Conservation (phyloP, 2,888 invertebrate species). For the Sinopyrophorus schimmeli region DNA sequence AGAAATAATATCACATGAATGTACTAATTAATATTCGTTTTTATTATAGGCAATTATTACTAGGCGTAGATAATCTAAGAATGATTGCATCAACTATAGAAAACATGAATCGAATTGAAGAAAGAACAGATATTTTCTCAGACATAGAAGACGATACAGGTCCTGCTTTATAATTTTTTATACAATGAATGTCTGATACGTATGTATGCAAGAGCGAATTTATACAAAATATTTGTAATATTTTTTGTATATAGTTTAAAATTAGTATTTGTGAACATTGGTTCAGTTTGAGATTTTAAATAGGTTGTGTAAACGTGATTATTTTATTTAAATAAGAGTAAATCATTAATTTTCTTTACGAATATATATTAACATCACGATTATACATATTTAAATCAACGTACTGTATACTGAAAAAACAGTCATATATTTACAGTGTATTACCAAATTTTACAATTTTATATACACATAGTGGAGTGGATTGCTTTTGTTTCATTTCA, state of each 20-base stretch:
- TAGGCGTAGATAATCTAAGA: slow-evolving; percentile 68
- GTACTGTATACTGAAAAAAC: no score
- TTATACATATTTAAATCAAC: no score
- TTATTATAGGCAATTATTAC: slow-evolving; percentile 67
- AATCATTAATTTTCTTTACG: slow-evolving; percentile 9
- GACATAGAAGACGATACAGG: slow-evolving; percentile 58
- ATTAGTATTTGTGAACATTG: no score
- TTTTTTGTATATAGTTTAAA: slow-evolving; percentile 24
- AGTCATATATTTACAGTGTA: no score
- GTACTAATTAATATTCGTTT: no score
- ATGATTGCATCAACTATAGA: slow-evolving; percentile 67
- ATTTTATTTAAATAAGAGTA: slow-evolving; percentile 17
- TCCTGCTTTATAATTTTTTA: slow-evolving; percentile 53
- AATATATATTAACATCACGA: no score
- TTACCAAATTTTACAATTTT: no score
- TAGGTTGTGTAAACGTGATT: slow-evolving; percentile 33
- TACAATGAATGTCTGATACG: slow-evolving; percentile 11
- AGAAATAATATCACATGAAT: no score
- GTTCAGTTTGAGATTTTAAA: slow-evolving; percentile 16
- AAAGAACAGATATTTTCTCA: slow-evolving; percentile 56
- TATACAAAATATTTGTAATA: slow-evolving; percentile 15
- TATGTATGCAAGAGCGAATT: no score
- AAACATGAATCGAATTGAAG: slow-evolving; percentile 61
- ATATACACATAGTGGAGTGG: no score
- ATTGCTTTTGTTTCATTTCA: no score